Evolutionary conservation across 1,140 invertebrate genomes (phyloP).

Genomic region (Frieseomelitta varia): DNA sequence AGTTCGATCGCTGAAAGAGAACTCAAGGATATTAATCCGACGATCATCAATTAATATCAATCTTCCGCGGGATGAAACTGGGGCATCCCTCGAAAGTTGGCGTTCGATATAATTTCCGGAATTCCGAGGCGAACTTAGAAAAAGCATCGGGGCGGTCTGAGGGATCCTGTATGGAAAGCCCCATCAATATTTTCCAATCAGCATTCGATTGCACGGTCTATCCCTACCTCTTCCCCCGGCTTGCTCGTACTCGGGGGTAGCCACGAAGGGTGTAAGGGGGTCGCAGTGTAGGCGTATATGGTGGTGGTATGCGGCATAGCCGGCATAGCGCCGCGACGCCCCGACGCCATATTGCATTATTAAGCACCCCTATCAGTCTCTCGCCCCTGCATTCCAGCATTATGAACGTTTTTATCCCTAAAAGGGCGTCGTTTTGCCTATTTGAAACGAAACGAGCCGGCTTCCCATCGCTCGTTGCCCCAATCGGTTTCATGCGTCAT

Average conservation of each 20-base stretch:
- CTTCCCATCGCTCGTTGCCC: background rate
- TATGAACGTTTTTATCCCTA: conserved; percentile 80
- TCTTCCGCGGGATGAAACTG: background rate
- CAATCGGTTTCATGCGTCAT: background rate
- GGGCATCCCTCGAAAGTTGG: conserved; percentile 24
- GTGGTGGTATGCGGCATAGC: conserved; percentile 79
- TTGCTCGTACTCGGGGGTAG: conserved; percentile 21
- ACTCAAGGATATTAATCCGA: background rate
- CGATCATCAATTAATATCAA: conserved; percentile 48
- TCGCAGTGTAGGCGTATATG: conserved; percentile 73
- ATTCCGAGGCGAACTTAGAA: conserved; percentile 56
- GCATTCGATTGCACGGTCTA: conserved; percentile 75
- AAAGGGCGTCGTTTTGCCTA: conserved; percentile 62
- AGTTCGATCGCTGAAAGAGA: no score
- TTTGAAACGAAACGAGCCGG: background rate
- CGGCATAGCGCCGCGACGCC: conserved; percentile 78
- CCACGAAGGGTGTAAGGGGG: conserved; percentile 51
- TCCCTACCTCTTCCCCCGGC: background rate
- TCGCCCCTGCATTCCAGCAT: conserved; percentile 78
- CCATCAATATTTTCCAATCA: conserved; percentile 81
- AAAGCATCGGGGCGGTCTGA: conserved; percentile 41
- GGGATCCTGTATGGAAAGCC: conserved; percentile 40
- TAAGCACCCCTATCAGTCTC: conserved; percentile 73
- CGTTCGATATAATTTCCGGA: conserved; percentile 56
- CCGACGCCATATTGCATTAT: conserved; percentile 81